A percentile compares a stretch with the other conserved stretches of the same genome.
Conservation (phyloP, 2,888 invertebrate species). For the Parochlus steinenii region DNA sequence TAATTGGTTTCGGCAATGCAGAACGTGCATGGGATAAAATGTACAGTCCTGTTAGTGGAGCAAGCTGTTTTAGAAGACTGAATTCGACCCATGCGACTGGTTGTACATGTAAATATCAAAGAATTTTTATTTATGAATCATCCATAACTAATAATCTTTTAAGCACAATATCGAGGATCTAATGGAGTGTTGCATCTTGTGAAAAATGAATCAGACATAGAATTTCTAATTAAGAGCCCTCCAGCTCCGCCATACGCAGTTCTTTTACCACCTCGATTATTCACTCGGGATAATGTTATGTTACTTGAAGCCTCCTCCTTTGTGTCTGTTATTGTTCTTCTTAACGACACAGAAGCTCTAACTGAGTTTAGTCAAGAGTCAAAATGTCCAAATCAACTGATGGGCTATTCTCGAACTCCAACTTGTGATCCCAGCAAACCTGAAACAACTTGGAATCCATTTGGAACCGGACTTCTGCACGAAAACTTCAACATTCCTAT, state of each 20-base stretch:
- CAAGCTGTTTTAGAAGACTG: slow-evolving; percentile 73
- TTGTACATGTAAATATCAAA: slow-evolving; percentile 64
- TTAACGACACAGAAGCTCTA: slow-evolving; percentile 23
- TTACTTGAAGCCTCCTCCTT: slow-evolving; percentile 35
- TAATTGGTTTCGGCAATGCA: too few relatives aligned
- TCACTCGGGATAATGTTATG: slow-evolving; percentile 38
- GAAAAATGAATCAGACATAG: slow-evolving; percentile 42
- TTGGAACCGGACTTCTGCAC: slow-evolving; percentile 57
- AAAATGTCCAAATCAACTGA: slow-evolving; percentile 67
- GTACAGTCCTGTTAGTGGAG: slow-evolving; percentile 55
- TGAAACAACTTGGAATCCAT: slow-evolving; percentile 52
- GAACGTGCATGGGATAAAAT: slow-evolving; percentile 63
- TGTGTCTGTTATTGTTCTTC: slow-evolving; percentile 49
- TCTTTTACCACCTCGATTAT: slow-evolving; percentile 45
- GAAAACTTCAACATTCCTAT: slow-evolving; percentile 80
- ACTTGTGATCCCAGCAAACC: slow-evolving; percentile 33
- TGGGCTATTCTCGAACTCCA: slow-evolving; percentile 33
- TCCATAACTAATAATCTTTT: slow-evolving; percentile 6
- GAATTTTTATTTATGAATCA: slow-evolving; percentile 3
- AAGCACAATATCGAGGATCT: slow-evolving; percentile 43
- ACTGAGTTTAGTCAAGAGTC: slow-evolving; percentile 44
- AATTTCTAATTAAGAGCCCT: slow-evolving; percentile 53
- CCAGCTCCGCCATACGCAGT: slow-evolving; percentile 70
- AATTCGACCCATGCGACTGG: slow-evolving; percentile 94
- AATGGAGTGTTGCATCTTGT: slow-evolving; percentile 72